These are phyloP conservation scores for Alcedo quadribrachys DNA, from an alignment of 2,797 vertebrate species.

Conservation along the genomic window DNA sequence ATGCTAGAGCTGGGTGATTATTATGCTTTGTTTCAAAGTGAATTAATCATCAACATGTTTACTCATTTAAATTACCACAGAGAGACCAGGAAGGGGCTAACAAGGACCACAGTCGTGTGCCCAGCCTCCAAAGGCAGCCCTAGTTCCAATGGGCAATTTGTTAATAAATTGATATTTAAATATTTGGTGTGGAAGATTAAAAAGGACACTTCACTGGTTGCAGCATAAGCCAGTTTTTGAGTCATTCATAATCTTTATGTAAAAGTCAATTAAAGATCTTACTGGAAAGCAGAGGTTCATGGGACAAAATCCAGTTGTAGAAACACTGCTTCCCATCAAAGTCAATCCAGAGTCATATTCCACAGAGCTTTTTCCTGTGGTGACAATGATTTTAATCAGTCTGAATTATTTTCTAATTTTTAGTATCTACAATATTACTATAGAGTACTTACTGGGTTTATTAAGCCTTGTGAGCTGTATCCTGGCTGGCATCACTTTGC, in stretches of 20 bases:
- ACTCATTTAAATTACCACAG: background rate
- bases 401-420: background rate
- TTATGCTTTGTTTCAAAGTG: background rate
- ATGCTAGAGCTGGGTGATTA: background rate
- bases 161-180: background rate
- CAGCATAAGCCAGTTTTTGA: background rate
- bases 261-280: background rate
- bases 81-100: background rate
- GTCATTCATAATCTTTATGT: background rate
- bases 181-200: background rate
- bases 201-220: background rate
- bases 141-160: background rate
- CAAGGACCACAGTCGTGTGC: background rate
- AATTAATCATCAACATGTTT: background rate
- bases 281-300: background rate
- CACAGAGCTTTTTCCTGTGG: background rate
- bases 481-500: background rate
- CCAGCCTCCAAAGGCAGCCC: background rate
- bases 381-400: background rate
- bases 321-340: background rate
- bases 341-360: fast-evolving
- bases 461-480: background rate
- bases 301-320: background rate
- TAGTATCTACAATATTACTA: fast-evolving
- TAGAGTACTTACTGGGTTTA: background rate